Conservation (phyloP, 2,888 invertebrate species). For the Rhagophthalmus giganteus region DNA sequence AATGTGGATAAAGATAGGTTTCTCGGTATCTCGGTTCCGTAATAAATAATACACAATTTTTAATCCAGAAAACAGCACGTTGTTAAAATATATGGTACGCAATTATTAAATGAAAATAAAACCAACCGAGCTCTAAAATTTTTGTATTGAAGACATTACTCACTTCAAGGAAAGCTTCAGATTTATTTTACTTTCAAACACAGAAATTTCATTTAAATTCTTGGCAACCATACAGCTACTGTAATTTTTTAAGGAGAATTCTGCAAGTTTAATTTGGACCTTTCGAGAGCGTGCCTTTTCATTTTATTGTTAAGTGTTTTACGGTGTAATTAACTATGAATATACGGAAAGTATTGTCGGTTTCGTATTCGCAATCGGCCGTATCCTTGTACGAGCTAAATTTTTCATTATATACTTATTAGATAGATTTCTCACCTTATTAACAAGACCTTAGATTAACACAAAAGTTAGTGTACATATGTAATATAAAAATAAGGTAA, state of each 20-base stretch:
- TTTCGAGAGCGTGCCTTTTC: not conserved
- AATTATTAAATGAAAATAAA: too few relatives aligned
- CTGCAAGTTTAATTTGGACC: not conserved
- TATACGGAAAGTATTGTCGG: not conserved
- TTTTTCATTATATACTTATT: not conserved
- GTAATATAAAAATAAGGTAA: slow-evolving; percentile 12
- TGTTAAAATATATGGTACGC: too few relatives aligned
- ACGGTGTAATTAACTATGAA: not conserved
- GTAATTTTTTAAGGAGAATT: not conserved
- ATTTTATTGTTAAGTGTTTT: not conserved
- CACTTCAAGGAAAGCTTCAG: too few relatives aligned
- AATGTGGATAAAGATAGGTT: too few relatives aligned
- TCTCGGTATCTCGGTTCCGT: too few relatives aligned
- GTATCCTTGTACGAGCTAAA: not conserved
- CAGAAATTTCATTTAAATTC: not conserved
- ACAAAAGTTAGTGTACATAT: slow-evolving; percentile 3
- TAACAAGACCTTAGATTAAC: slow-evolving; percentile 9
- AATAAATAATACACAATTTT: too few relatives aligned
- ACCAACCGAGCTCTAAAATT: too few relatives aligned
- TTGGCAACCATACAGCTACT: slow-evolving; percentile 1
- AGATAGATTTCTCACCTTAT: slow-evolving; percentile 7
- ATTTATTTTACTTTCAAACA: too few relatives aligned
- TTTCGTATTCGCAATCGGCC: not conserved
- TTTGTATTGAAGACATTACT: too few relatives aligned
- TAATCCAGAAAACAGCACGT: too few relatives aligned